These are phyloP conservation scores for Tuta absoluta DNA, from an alignment of 2,888 invertebrate species.

Conservation along the genomic window DNA sequence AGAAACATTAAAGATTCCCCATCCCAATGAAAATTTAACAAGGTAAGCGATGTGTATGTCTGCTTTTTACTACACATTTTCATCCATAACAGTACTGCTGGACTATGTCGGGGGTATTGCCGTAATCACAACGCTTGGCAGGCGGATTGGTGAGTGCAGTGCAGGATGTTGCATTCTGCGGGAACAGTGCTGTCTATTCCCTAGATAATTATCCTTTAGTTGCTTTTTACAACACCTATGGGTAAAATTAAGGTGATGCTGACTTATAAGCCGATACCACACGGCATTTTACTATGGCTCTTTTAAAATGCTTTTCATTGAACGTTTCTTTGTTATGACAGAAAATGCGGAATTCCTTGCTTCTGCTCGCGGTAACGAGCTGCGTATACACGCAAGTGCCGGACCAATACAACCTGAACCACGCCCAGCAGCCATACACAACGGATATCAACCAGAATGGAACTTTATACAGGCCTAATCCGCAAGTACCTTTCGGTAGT, in stretches of 20 bases:
- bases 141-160: too few species aligned
- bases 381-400: conserved; percentile 60
- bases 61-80: too few species aligned
- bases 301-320: conserved; percentile 25
- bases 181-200: too few species aligned
- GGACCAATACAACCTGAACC: conserved; percentile 63
- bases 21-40: conserved; percentile 37
- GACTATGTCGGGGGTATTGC: too few species aligned
- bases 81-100: too few species aligned
- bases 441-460: conserved; percentile 56
- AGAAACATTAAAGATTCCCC: conserved; percentile 44
- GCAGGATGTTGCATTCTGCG: too few species aligned
- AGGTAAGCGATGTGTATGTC: conserved; percentile 33
- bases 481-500: conserved; percentile 70
- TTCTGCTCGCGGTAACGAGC: conserved; percentile 56
- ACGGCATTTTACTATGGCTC: conserved; percentile 20
- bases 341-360: conserved; percentile 62
- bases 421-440: conserved; percentile 56
- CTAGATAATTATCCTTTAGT: too few species aligned
- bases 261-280: too few species aligned
- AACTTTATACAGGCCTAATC: conserved; percentile 58
- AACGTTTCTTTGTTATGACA: conserved; percentile 41
- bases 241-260: too few species aligned
- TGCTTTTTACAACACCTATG: too few species aligned
- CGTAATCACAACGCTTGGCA: too few species aligned